Conservation (phyloP, 1,140 invertebrate genomes). For the Nymphalis io region DNA sequence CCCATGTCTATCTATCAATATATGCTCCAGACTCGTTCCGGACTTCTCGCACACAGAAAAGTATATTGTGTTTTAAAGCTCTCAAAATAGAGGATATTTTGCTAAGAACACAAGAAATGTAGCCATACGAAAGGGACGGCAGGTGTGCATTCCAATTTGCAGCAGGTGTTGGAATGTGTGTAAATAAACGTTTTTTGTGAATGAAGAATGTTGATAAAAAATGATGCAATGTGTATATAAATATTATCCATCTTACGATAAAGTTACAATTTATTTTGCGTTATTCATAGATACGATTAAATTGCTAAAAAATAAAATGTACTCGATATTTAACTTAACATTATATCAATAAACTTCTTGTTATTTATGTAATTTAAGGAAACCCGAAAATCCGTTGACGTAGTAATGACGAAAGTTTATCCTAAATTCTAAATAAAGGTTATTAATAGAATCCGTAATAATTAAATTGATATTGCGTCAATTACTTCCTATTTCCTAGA, state of each 20-base stretch:
- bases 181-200: neutral
- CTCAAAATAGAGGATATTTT: neutral
- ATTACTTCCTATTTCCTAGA: too few species aligned
- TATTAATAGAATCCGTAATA: too few species aligned
- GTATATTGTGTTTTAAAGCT: neutral
- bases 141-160: conserved; percentile 29
- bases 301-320: too few species aligned
- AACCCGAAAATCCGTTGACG: too few species aligned
- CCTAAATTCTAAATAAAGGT: too few species aligned
- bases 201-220: conserved; percentile 6
- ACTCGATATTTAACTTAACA: too few species aligned
- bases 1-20: conserved; percentile 42
- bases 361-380: too few species aligned
- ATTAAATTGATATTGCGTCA: too few species aligned
- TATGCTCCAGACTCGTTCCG: conserved; percentile 17
- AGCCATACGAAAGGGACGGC: conserved; percentile 21
- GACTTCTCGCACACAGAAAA: neutral
- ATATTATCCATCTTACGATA: neutral
- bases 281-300: too few species aligned
- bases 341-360: too few species aligned
- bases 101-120: neutral
- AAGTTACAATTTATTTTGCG: too few species aligned
- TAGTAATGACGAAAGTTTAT: too few species aligned
- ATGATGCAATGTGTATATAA: neutral
- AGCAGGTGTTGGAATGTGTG: conserved; percentile 30